A percentile compares a stretch with the other conserved stretches of the same genome.
phyloP scores from a whole-genome alignment of 2,888 invertebrate species.

The Timema cristinae region DNA sequence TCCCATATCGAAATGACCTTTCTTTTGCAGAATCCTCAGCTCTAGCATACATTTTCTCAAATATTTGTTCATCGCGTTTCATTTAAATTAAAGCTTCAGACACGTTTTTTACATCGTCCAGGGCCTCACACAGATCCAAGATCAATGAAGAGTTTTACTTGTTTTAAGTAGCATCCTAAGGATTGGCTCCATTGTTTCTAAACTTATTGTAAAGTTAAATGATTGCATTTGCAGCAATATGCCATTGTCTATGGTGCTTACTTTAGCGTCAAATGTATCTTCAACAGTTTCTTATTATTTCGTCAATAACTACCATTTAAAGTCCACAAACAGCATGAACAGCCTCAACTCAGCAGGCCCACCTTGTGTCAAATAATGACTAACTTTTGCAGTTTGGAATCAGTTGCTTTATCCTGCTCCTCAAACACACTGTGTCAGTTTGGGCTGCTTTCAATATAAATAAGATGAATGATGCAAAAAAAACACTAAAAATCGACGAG shows the following conservation, averaged over 20 bases:
- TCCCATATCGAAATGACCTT: background rate
- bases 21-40: background rate
- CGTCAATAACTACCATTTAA: background rate
- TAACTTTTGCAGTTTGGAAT: background rate
- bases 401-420: background rate
- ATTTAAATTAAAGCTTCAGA: background rate
- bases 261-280: conserved; percentile 8
- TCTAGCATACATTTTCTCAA: background rate
- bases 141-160: background rate
- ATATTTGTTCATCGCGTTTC: background rate
- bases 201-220: background rate
- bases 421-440: background rate
- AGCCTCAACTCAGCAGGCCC: background rate
- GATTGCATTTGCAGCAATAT: background rate
- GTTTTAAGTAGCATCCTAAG: background rate
- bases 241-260: background rate
- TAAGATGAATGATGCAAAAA: background rate
- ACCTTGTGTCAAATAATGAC: background rate
- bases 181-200: background rate
- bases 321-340: background rate
- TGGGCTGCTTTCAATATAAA: conserved; percentile 1
- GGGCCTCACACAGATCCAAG: background rate
- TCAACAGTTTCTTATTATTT: background rate
- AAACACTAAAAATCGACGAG: background rate
- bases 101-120: background rate